Evolutionary conservation across 2,113 vertebrate genomes (phyloP), one percentile per base, ranked within the genome.

Genomic region (Xenus cinereus): DNA sequence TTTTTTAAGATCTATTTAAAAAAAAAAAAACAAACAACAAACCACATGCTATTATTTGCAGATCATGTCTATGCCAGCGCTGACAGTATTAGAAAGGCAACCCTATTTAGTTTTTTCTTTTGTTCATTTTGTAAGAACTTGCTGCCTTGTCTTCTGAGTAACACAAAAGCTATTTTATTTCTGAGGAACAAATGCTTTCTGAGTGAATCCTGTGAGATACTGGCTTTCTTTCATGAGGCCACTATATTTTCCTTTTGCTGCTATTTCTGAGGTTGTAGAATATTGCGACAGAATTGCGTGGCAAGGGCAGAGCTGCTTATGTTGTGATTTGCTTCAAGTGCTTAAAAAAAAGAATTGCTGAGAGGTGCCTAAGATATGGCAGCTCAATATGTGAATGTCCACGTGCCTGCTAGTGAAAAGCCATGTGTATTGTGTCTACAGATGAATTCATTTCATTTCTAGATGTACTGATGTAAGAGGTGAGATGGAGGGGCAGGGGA

Each of bases 141-240:
- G 41, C 76, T 88, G 85, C 86, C 89, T 95, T 71, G 27, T 93
- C 84, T 94, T 87, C 43, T 59, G 67, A 63, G 45, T 43, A 87
- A 18, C 33, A 86, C 69, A 86, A 93, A 88, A 95, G 73, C 68
- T 45, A 28, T 75, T 90, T 94, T 69, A 78, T 76, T 96, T 64
- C 82, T 62, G 63, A 84, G 46, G 35, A 92, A 53, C 62, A 82
- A 63, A 51, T 57, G 21, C 53, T 62, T 87, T 84, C 87, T 63
- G 72, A 77, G 50, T 23, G 15, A 86, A 86, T 84, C 60, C 45
- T 46, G 27, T 56, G 48, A 71, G 75, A 67, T 35, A 62, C 0
- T 67, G 50, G 7, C 73, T 83, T 50, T 28, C 28, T 83, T 46
- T 72, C 18, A 30, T 8, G n/a, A 81, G 23, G 27, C 7, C 24